These are phyloP conservation scores for Tetraodon nigroviridis DNA, from an alignment of 2,113 vertebrate species.

Conservation along the genomic window DNA sequence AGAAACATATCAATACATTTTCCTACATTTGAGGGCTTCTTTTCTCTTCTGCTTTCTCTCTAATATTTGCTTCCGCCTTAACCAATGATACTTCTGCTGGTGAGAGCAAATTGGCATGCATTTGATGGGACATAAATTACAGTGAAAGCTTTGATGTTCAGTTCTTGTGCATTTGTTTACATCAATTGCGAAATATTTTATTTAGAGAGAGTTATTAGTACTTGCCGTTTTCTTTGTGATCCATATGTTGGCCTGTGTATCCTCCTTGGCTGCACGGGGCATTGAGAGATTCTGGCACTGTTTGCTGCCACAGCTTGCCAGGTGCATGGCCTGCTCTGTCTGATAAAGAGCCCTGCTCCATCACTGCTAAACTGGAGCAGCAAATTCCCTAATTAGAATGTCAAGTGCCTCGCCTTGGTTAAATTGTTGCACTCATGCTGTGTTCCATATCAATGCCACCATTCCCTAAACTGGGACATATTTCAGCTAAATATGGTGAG, in stretches of 20 bases:
- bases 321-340: constrained; percentile 63
- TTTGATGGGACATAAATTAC: not conserved
- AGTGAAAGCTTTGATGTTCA: not conserved
- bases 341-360: constrained; percentile 63
- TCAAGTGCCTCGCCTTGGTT: constrained; percentile 47
- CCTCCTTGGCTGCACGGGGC: constrained; percentile 50
- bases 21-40: not conserved
- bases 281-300: constrained; percentile 46
- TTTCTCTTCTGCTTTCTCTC: not conserved
- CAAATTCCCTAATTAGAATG: constrained; percentile 67
- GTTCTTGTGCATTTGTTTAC: constrained; percentile 13
- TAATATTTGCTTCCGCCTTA: not conserved
- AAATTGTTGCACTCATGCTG: constrained; percentile 36
- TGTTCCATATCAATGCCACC: constrained; percentile 37
- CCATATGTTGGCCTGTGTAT: constrained; percentile 28
- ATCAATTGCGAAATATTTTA: constrained; percentile 5
- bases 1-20: not conserved
- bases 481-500: constrained; percentile 17
- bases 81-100: no score
- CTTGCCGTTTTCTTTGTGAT: constrained; percentile 11
- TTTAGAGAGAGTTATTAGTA: not conserved
- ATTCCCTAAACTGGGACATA: constrained; percentile 30
- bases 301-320: constrained; percentile 56
- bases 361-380: constrained; percentile 63
- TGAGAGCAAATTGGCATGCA: no score